Base-by-base conservation (phyloP, 2,888 invertebrate genomes). In the Scrobipalpa costella region DNA sequence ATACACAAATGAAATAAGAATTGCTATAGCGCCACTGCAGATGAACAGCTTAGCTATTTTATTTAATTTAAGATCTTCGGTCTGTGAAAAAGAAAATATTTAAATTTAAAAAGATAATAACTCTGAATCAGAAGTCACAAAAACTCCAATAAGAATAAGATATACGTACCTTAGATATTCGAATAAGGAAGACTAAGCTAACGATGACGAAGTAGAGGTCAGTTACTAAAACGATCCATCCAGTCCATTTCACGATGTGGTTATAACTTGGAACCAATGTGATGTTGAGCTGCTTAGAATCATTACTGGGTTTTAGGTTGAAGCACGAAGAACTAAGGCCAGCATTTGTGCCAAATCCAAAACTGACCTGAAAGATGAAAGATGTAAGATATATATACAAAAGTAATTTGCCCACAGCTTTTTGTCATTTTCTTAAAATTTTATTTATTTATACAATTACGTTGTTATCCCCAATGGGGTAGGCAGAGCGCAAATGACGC, bases 321-420 rank as follows among this genome's bases (percentile, higher is more conserved):
- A 49, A 66, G 57, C 85, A 86, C 0, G 84, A 82, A 2, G 78
- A 75, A 0, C 81, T 81, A 0, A 84, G 71, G 0, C 83, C 86
- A 0, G 84, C 79, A 49, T 85, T 85, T 6, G 80, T 73, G 1
- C 84, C 85, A 36, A 86, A 86, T n/a, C 84, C 88, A 47, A 85
- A 85, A 63, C 78, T 83, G 27, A 87, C 50, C 88, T 88, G 76
- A 52, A 73, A 75, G 62, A 27, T 27, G 27, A 61, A 63, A 50
- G 57, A 62, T n/a, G n/a, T n/a, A n/a, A n/a, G n/a, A n/a, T n/a
- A n/a, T n/a, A n/a, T n/a, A n/a, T n/a, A 62, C 19, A 49, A 27
- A 36, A 8, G 19, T 38, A 5, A 27, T 27, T 27, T n/a, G n/a
- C n/a, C n/a, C n/a, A n/a, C n/a, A n/a, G n/a, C n/a, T n/a, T n/a